Evolutionary conservation across 2,797 vertebrate species (phyloP).

Genomic region (Chaetophractus vellerosus): DNA sequence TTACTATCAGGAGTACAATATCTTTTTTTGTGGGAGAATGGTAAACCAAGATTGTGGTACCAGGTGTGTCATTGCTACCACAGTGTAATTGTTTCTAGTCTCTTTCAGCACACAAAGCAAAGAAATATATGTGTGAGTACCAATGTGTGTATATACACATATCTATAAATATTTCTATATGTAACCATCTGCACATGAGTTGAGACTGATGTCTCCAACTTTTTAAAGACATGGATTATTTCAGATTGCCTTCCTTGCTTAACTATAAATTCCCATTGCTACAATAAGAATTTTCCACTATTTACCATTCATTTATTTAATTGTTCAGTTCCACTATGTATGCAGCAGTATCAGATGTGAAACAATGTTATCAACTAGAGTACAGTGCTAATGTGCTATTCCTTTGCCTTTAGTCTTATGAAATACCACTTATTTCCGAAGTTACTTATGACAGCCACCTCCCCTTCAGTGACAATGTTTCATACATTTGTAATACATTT

Average conservation of each 20-base stretch:
- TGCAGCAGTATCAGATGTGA: neutral
- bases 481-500: neutral
- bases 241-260: neutral
- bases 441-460: neutral
- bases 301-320: neutral
- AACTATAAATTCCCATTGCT: neutral
- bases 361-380: neutral
- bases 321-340: neutral
- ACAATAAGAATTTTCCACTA: neutral
- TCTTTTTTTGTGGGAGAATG: neutral
- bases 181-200: neutral
- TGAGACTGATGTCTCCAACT: neutral
- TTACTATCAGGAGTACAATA: neutral
- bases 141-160: neutral
- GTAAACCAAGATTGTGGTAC: neutral
- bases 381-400: neutral
- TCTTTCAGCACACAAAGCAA: neutral
- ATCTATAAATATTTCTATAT: neutral
- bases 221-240: neutral
- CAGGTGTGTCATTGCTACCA: neutral
- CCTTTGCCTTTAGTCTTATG: neutral
- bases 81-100: neutral
- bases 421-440: neutral
- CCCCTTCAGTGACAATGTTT: neutral
- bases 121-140: neutral